Base-by-base conservation (phyloP, 1,140 invertebrate genomes). In the Argopecten irradians region DNA sequence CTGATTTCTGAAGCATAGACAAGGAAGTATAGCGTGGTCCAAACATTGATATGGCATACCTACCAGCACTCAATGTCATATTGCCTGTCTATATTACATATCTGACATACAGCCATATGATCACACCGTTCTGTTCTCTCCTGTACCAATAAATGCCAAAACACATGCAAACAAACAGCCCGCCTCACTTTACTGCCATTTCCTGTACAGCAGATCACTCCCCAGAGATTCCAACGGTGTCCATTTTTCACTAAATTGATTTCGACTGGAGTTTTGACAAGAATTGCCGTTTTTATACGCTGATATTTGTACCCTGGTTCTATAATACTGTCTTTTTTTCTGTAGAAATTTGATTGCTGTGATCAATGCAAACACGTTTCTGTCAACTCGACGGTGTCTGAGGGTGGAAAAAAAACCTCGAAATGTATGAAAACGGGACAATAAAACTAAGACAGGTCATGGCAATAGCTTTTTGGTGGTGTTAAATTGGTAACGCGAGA, bases 1-100 rank as follows among this genome's bases (percentile, higher is more conserved):
- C 55, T n/a, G 55, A 71, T 28, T 71, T 22, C 55, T 11, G 8
- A n/a, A 19, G 43, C 14, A 14, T 14, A 46, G 43, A 46, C 19
- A 16, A 19, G 22, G n/a, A 71, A n/a, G 55, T 71, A 71, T 8
- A 71, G n/a, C 5, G n/a, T 39, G 55, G 55, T 71, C n/a, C 28
- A 71, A 71, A 46, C n/a, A n/a, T n/a, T n/a, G n/a, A n/a, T n/a
- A 46, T 46, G 43, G 43, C 55, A 71, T 71, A 71, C 55, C 55
- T 71, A 71, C 55, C n/a, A 7, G 22, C 55, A 28, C 55, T 71
- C 55, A n/a, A 71, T 71, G 55, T 71, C 55, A 71, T 16, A 71
- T 71, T 71, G 55, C 55, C 55, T 28, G 55, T 71, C 55, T 71
- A n/a, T n/a, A n/a, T 71, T 28, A 71, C 55, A 71, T 71, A 16